Evolutionary conservation across 2,797 vertebrate genomes (phyloP).

Genomic region (Hydrolagus colliei): DNA sequence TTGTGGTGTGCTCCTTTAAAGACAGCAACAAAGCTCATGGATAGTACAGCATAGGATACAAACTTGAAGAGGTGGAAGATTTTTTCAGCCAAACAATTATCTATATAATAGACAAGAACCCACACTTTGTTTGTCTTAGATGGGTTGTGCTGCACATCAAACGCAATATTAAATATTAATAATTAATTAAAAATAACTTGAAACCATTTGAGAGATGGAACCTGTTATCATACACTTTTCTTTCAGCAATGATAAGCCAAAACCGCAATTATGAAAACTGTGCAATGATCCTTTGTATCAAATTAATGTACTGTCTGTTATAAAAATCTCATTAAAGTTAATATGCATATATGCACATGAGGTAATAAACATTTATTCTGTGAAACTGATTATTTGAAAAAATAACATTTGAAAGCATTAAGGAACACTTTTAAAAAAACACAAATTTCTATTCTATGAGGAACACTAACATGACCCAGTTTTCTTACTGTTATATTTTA

Average conservation of each 20-base stretch:
- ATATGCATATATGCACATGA: neutral
- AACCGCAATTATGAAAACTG: neutral
- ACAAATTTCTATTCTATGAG: neutral
- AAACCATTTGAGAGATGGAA: neutral
- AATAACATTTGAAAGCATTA: neutral
- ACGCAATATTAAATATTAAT: constrained; percentile 20
- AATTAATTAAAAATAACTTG: neutral
- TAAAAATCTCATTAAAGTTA: constrained; percentile 1
- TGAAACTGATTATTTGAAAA: neutral
- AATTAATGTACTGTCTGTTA: neutral
- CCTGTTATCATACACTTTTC: neutral
- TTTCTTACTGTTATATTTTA: neutral
- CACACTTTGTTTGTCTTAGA: no score
- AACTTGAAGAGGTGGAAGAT: no score
- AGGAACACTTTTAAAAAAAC: neutral
- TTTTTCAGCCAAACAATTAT: no score
- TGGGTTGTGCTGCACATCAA: neutral
- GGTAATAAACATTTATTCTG: constrained; percentile 16
- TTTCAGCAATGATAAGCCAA: neutral
- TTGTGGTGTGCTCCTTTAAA: neutral
- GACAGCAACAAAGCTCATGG: no score
- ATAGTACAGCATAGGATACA: no score
- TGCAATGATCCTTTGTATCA: neutral
- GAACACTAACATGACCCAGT: constrained; percentile 6
- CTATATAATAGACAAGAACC: no score